Percentiles rank a stretch among this genome's conserved stretches.
These are phyloP conservation scores for Bostrychus sinensis DNA, from an alignment of 2,113 vertebrate species.

Conservation along the genomic window DNA sequence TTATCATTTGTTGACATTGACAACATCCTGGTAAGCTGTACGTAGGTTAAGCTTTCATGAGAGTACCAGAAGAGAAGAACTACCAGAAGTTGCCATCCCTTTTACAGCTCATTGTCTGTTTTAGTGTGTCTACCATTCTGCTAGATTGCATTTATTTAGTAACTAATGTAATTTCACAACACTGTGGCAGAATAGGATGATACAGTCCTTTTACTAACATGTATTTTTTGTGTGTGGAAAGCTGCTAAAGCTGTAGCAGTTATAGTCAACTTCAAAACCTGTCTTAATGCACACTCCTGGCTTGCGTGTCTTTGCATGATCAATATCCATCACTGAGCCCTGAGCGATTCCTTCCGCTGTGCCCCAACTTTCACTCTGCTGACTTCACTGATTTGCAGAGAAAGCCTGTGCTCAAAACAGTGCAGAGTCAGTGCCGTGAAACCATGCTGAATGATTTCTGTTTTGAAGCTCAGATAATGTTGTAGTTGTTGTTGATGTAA, in stretches of 20 bases:
- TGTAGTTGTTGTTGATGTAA: constrained; percentile 16
- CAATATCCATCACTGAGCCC: constrained; percentile 39
- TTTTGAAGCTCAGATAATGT: constrained; percentile 6
- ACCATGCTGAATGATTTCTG: neutral
- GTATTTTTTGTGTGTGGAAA: neutral
- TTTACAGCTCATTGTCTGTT: no score
- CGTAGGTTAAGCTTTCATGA: no score
- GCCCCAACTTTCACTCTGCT: constrained; percentile 29
- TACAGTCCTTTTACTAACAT: neutral
- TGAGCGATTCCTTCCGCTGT: neutral
- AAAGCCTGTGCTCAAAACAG: constrained; percentile 17
- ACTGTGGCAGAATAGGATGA: no score
- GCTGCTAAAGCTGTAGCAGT: neutral
- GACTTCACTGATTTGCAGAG: constrained; percentile 44
- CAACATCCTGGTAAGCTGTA: neutral
- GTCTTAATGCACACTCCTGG: neutral
- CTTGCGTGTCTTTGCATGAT: constrained; percentile 12
- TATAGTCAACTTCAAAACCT: neutral
- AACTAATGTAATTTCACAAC: no score
- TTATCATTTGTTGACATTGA: neutral
- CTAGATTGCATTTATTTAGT: no score
- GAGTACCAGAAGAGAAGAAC: no score
- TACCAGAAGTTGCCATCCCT: no score
- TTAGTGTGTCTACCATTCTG: no score
- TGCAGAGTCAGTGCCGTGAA: constrained; percentile 14